Conservation (phyloP, 2,888 invertebrate genomes). For the Drosophila peninsularis region DNA sequence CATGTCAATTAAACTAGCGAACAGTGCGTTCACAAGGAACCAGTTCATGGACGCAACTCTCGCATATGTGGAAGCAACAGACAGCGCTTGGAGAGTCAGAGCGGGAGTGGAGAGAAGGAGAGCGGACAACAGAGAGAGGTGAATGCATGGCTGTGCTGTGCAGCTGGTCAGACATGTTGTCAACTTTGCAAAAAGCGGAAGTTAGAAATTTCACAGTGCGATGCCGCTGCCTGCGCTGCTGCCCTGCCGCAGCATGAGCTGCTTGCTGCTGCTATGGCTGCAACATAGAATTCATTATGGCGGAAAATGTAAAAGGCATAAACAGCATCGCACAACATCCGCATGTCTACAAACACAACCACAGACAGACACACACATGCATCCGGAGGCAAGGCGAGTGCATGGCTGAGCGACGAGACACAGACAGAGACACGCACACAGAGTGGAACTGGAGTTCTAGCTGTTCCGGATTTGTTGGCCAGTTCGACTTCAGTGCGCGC, state of each 20-base stretch:
- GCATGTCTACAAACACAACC: slow-evolving; percentile 45
- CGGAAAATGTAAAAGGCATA: slow-evolving; percentile 77
- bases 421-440: slow-evolving; percentile 2
- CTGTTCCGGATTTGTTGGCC: slow-evolving; percentile 32
- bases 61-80: slow-evolving; percentile 6
- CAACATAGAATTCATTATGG: slow-evolving; percentile 72
- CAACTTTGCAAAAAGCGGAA: slow-evolving; percentile 78
- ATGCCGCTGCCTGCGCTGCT: slow-evolving; percentile 19
- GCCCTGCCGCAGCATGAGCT: slow-evolving; percentile 8
- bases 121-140: neutral
- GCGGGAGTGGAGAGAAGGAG: neutral
- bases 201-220: slow-evolving; percentile 76
- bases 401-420: slow-evolving; percentile 58
- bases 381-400: slow-evolving; percentile 43
- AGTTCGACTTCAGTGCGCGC: slow-evolving; percentile 50
- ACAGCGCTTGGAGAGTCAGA: neutral
- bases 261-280: slow-evolving; percentile 5
- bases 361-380: slow-evolving; percentile 13
- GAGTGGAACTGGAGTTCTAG: slow-evolving; percentile 16
- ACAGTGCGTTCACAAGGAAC: slow-evolving; percentile 2
- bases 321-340: slow-evolving; percentile 76
- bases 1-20: neutral
- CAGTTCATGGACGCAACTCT: slow-evolving; percentile 15
- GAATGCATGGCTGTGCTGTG: slow-evolving; percentile 4
- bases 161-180: slow-evolving; percentile 66